Base-by-base conservation (phyloP, 2,797 vertebrate species). In the Platalea minor region DNA sequence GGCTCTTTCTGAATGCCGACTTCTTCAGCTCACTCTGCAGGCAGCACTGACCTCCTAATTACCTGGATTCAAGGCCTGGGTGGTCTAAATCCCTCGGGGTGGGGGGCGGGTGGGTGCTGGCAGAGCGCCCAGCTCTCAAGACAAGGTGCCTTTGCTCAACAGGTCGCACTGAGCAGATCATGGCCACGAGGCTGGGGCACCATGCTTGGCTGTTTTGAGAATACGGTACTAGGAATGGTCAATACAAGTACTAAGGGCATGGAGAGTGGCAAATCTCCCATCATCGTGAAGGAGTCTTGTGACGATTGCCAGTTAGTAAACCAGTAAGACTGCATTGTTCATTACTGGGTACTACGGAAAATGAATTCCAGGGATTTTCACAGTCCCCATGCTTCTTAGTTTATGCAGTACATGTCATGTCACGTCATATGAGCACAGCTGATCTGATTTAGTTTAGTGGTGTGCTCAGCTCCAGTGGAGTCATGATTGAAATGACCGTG, bases 351-450 rank as follows among this genome's bases (percentile, higher is more conserved):
- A 9, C 23, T 63, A 31, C 9, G 26, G 46, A 76, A 73, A 85
- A 53, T 41, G 80, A 84, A 28, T 46, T 16, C 43, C 23, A 14
- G 29, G 25, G 39, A 5, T 73, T 91, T 91, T 76, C 63, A 59
- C n/a, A 75, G 45, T 19, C 20, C 9, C 3, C 10, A 0, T 2
- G 3, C 43, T 56, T 35, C 33, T 82, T 24, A 18, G 26, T 54
- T 88, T 53, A 18, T 56, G 41, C 45, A 35, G 33, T 48, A 48
- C 20, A 7, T 63, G 60, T 45, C 16, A 2, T 8, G 9, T 53
- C n/a, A 8, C 0, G 0, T 24, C 28, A 2, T 5, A 4, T 4
- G 17, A 74, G 45, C 59, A 29, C 17, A 41, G 28, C 23, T 75
- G 4, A 41, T 25, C 48, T 75, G 31, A 60, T 43, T 63, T 69